A percentile compares a stretch with the other conserved stretches of the same genome.
Conservation (phyloP, 2,888 invertebrate genomes). For the Thereva unica region DNA sequence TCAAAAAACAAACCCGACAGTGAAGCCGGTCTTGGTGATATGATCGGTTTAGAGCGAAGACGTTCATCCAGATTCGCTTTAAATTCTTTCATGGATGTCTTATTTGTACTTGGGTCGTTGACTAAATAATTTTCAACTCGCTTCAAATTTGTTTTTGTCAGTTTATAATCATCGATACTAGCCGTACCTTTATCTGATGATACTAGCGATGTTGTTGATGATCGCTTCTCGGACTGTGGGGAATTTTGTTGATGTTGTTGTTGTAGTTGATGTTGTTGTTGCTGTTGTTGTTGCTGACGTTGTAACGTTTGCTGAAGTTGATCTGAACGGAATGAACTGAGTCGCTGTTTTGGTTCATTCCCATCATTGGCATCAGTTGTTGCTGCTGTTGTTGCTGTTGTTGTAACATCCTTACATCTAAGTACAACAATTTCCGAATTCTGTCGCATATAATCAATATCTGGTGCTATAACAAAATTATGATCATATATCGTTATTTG, state of each 20-base stretch:
- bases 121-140: slow-evolving; percentile 17
- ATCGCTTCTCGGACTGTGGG: slow-evolving; percentile 40
- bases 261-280: slow-evolving; percentile 46
- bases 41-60: slow-evolving; percentile 51
- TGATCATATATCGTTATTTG: slow-evolving; percentile 57
- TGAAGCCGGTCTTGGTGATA: slow-evolving; percentile 59
- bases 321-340: slow-evolving; percentile 56
- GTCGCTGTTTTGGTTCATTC: slow-evolving; percentile 56
- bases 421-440: slow-evolving; percentile 57
- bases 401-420: slow-evolving; percentile 54
- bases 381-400: slow-evolving; percentile 47
- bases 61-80: slow-evolving; percentile 43
- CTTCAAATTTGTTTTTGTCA: slow-evolving; percentile 29
- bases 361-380: slow-evolving; percentile 37
- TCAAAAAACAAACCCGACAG: slow-evolving; percentile 56
- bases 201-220: slow-evolving; percentile 19
- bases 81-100: slow-evolving; percentile 25
- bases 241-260: slow-evolving; percentile 34
- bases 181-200: slow-evolving; percentile 28
- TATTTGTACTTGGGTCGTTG: slow-evolving; percentile 13
- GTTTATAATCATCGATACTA: slow-evolving; percentile 9
- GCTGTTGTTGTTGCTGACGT: slow-evolving; percentile 5
- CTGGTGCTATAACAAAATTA: slow-evolving; percentile 54
- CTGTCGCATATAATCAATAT: slow-evolving; percentile 56
- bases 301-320: neutral